Base-by-base conservation (phyloP, 2,797 vertebrate species). In the Cottoperca gobio region DNA sequence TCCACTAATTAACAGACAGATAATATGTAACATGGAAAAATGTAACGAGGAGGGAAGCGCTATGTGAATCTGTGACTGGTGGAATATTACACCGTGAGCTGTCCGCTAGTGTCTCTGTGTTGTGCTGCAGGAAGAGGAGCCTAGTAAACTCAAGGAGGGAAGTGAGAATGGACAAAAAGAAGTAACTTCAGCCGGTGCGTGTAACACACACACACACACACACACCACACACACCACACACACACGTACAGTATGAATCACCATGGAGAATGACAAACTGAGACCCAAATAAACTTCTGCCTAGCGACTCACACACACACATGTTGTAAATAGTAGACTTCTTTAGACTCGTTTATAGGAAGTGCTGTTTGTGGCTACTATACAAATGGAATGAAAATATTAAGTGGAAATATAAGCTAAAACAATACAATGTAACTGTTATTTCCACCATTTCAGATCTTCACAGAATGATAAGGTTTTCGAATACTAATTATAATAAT, bases 161-260 rank as follows among this genome's bases (percentile, higher is more conserved):
- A 94, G 85, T 78, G 95, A 96, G 86, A 95, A 92, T 57, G 92
- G 92, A 88, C 89, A 89, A 48, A 85, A 84, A 5, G 94, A 94
- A 63, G 88, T 87, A 87, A 72, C 87, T 70, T 92, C 94, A 86
- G 84, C 92, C 21, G 96, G 97, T 98, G 95, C 73, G 90, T 87
- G 78, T 81, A 58, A 79, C 65, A 55, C 3, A 65, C 35, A 45
- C 57, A 7, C 8, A 39, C 65, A 53, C 16, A 62, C 48, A 58
- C 21, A 60, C 48, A 43, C 19, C 48, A 43, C 19, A 26, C 62
- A 8, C 31, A 46, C 71, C 71, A 57, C 17, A 59, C 43, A 49
- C 5, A 43, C 10, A 28, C 2, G 12, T 21, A 8, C 7, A 19
- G 53, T 21, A 3, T 85, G 68, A 79, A 50, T 89, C 80, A 74